Evolutionary conservation across 1,140 invertebrate genomes (phyloP), one percentile per base, ranked within the genome.

Genomic region (Aphelinus certus): DNA sequence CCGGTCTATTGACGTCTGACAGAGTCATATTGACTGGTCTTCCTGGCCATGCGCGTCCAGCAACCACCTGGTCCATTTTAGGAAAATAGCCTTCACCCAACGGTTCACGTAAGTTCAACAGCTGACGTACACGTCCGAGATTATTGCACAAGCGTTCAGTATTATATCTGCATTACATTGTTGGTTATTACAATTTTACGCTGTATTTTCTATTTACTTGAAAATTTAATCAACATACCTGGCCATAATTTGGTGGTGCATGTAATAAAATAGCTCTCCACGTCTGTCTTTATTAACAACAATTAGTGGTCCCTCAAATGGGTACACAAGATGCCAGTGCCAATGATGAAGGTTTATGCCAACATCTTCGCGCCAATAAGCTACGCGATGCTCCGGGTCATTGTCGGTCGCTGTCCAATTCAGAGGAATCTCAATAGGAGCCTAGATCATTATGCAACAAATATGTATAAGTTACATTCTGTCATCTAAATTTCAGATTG

Each of bases 321-420:
- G 94, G 81, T 95, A 95, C 3, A 94, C 92, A 71, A 95, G 86
- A 85, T 95, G 94, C 94, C 91, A 94, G 84, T 96, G 94, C 95
- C 95, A 96, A 81, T 96, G 93, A 83, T 93, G 91, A 65, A 90
- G 85, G 84, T 91, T 91, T 69, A 91, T 84, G 6, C 90, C 91
- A 58, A 89, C 81, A 79, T 90, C 90, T 78, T 91, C 91, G 3
- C 91, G 82, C 85, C 89, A 91, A 71, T 91, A 91, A 7, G 90
- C 89, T 4, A 91, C 58, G 26, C 92, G 90, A 83, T 95, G 93
- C 80, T 95, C 94, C 1, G 89, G 89, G 71, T 95, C 93, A 10
- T 90, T 76, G 70, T 93, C 90, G 0, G 91, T 90, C 0, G 93
- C 93, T 0, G 93, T 93, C 80, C 92, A 93, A 84, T 94, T 92